Evolutionary conservation across 2,113 vertebrate species (phyloP).

Genomic region (Arvicanthis niloticus): DNA sequence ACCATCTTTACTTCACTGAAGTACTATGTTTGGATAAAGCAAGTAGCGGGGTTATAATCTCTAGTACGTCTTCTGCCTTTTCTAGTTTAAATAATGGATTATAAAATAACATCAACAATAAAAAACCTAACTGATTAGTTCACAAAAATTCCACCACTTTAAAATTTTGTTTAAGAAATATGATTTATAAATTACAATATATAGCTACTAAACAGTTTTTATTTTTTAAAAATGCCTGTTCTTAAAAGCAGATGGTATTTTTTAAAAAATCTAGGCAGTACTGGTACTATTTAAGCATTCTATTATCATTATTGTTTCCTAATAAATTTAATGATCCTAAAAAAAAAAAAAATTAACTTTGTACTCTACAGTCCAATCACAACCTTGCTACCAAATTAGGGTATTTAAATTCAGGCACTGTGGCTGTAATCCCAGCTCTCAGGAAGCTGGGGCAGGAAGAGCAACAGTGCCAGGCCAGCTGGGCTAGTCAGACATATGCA

Average conservation of each 20-base stretch:
- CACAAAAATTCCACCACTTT: not conserved
- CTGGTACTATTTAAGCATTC: not conserved
- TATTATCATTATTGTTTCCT: not conserved
- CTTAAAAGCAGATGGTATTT: not conserved
- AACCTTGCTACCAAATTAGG: not conserved
- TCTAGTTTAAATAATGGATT: slow-evolving; percentile 13
- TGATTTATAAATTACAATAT: not conserved
- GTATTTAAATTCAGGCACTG: not conserved
- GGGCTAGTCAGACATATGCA: not conserved
- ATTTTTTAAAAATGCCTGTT: not conserved
- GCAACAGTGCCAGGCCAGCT: not conserved
- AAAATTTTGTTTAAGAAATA: not conserved
- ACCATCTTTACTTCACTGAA: not conserved
- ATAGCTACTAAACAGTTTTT: not conserved
- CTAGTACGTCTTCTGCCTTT: slow-evolving; percentile 3
- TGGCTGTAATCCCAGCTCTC: not conserved
- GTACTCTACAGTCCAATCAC: not conserved
- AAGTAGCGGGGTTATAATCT: not conserved
- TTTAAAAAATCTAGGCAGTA: not conserved
- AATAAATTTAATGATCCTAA: not conserved
- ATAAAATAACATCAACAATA: slow-evolving; percentile 8
- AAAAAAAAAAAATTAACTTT: not conserved
- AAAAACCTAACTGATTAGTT: not conserved
- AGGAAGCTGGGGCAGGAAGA: not conserved
- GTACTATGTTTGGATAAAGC: not conserved